A percentile compares a stretch with the other conserved stretches of the same genome.
Evolutionary conservation across 2,113 vertebrate genomes (phyloP).

Genomic region (Hippocampus barbouri): DNA sequence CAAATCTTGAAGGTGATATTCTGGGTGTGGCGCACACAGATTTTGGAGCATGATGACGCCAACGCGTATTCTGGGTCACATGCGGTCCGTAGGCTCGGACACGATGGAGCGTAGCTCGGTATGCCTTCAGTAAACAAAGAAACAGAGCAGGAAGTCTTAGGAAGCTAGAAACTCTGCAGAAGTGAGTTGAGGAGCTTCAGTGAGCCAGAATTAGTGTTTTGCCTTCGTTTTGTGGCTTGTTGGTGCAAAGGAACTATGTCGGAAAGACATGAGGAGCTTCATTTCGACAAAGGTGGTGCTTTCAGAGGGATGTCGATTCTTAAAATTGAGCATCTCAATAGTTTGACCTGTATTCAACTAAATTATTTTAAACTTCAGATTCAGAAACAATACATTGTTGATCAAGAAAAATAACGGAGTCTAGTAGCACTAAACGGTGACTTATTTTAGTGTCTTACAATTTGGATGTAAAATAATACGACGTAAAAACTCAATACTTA

Average conservation of each 20-base stretch:
- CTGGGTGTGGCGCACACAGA: background rate
- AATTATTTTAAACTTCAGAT: background rate
- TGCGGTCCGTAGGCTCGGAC: background rate
- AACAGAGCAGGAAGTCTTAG: background rate
- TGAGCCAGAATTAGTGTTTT: background rate
- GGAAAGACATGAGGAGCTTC: no score
- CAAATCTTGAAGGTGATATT: constrained; percentile 49
- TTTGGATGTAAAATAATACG: background rate
- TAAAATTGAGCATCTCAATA: no score
- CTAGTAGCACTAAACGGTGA: no score
- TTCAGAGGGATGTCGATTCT: no score
- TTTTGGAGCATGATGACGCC: background rate
- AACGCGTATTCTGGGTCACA: background rate
- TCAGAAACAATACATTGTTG: background rate
- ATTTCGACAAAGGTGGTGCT: no score
- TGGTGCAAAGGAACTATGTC: no score
- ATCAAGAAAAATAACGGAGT: background rate
- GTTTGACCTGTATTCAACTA: background rate
- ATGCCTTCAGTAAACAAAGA: background rate
- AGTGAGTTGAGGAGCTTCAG: background rate
- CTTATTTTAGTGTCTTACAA: background rate
- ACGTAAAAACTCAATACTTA: no score
- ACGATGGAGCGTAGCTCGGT: background rate
- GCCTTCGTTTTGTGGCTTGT: no score
- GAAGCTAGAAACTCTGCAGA: background rate